These are phyloP conservation scores for roundworm (Caenorhabditis elegans) DNA, from an alignment of 1,140 invertebrate species.

Conservation along the genomic window WBcel235 BX284606.5:4988001-4988500, in stretches of 20 bases:
- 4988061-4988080: conserved; percentile 63
- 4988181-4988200: conserved; percentile 60
- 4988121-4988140: conserved; percentile 63
- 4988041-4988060: conserved; percentile 65
- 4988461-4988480: conserved; percentile 62
- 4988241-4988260: conserved; percentile 61
- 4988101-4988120: conserved; percentile 56
- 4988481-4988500: conserved; percentile 64
- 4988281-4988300: conserved; percentile 55
- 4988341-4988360: conserved; percentile 54
- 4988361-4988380: conserved; percentile 62
- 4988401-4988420: conserved; percentile 59
- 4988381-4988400: conserved; percentile 59
- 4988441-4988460: conserved; percentile 60
- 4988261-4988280: conserved; percentile 63
- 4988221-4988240: conserved; percentile 58
- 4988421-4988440: conserved; percentile 53
- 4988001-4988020: conserved; percentile 54
- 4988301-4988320: conserved; percentile 52
- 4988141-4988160: conserved; percentile 54
- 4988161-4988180: conserved; percentile 53
- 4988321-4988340: conserved; percentile 64
- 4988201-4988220: conserved; percentile 61
- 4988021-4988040: conserved; percentile 60
- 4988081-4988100: conserved; percentile 66